Evolutionary conservation across 2,888 invertebrate genomes (phyloP).

Genomic region (Rhaphigaster nebulosa): DNA sequence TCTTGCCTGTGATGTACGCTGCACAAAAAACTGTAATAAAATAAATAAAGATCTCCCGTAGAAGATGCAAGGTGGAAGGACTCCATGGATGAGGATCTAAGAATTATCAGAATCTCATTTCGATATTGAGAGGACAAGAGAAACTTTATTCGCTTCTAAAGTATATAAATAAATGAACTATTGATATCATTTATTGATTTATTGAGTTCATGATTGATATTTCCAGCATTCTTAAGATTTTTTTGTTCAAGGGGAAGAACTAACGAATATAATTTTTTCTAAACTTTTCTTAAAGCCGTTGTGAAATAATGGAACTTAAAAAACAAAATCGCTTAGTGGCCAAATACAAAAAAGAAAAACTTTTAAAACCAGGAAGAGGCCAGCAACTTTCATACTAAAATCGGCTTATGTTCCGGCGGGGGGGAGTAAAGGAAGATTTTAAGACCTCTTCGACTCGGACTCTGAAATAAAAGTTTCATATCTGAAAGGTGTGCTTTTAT

Average conservation of each 20-base stretch:
- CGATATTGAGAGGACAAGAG: too few relatives aligned
- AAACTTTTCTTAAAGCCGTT: not conserved
- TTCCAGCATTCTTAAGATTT: too few relatives aligned
- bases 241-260: too few relatives aligned
- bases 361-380: not conserved
- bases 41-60: too few relatives aligned
- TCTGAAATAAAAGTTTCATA: constrained; percentile 23
- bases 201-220: not conserved
- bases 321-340: not conserved
- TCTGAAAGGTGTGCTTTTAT: constrained; percentile 27
- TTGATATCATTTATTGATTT: too few relatives aligned
- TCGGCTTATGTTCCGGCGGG: constrained; percentile 8
- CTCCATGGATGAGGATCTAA: too few relatives aligned
- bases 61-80: too few relatives aligned
- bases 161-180: too few relatives aligned
- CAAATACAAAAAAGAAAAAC: constrained; percentile 15
- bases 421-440: not conserved
- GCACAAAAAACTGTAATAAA: too few relatives aligned
- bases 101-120: too few relatives aligned
- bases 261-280: not conserved
- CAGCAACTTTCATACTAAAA: constrained; percentile 17
- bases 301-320: not conserved
- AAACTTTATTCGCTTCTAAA: too few relatives aligned
- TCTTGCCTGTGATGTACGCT: too few relatives aligned
- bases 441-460: not conserved